phyloP scores from a whole-genome alignment of 1,140 invertebrate genomes.

The Semibalanus balanoides region DNA sequence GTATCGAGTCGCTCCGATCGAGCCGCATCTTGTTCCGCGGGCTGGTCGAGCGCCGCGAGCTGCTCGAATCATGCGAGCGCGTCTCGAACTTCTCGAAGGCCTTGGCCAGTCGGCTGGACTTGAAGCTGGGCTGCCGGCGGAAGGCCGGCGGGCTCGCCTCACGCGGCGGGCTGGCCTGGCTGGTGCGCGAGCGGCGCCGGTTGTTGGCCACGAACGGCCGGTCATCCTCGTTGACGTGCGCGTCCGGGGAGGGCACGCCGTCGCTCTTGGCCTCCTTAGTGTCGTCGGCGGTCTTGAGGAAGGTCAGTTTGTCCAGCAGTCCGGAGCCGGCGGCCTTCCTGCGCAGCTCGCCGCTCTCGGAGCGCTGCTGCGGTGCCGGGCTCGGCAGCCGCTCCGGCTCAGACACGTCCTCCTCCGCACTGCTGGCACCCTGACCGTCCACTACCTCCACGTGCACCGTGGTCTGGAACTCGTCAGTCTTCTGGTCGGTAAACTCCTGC shows the following conservation, averaged over 20 bases:
- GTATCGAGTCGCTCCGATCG: not conserved
- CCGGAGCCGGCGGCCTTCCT: not conserved
- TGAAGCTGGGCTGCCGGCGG: not conserved
- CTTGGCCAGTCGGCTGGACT: not conserved
- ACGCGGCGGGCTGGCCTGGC: not conserved
- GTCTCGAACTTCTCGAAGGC: not conserved
- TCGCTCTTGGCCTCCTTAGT: not conserved
- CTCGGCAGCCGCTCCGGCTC: not conserved
- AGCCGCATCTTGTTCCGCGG: not conserved
- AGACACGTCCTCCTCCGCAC: not conserved
- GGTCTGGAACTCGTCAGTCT: not conserved
- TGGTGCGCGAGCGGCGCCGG: not conserved
- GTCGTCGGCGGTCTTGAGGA: not conserved
- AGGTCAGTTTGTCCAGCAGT: not conserved
- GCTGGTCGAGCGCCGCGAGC: not conserved
- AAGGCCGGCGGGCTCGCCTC: not conserved
- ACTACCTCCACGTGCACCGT: not conserved
- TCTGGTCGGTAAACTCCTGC: not conserved
- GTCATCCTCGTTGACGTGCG: not conserved
- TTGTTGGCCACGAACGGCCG: not conserved
- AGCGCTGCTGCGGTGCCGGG: not conserved
- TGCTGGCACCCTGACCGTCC: not conserved
- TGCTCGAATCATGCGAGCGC: not conserved
- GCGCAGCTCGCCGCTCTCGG: not conserved
- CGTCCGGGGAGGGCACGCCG: not conserved